Percentiles rank a stretch among this genome's conserved stretches.
These are phyloP conservation scores for Megamerina dolium DNA, from an alignment of 2,888 invertebrate species.

Conservation along the genomic window DNA sequence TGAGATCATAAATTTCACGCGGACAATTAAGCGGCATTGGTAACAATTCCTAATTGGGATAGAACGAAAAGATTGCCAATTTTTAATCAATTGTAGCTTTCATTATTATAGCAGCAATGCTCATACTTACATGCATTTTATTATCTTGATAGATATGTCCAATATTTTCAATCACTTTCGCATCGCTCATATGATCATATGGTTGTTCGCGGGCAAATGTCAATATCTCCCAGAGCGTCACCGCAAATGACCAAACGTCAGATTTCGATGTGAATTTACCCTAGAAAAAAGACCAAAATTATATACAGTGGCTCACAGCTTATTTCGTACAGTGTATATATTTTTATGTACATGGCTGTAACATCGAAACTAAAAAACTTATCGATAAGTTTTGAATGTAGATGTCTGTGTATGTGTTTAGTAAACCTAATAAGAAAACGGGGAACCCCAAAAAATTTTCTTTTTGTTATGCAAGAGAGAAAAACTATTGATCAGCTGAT, in stretches of 20 bases:
- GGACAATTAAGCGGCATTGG: slow-evolving; percentile 72
- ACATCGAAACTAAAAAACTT: too few species aligned
- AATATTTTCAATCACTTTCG: slow-evolving; percentile 76
- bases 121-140: slow-evolving; percentile 62
- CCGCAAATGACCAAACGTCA: slow-evolving; percentile 85
- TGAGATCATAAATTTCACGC: slow-evolving; percentile 78
- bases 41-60: slow-evolving; percentile 52
- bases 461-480: too few species aligned
- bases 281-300: slow-evolving; percentile 49
- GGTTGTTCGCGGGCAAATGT: slow-evolving; percentile 79
- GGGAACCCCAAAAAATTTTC: too few species aligned
- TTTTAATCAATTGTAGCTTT: too few species aligned
- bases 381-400: too few species aligned
- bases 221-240: slow-evolving; percentile 81
- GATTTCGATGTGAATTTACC: slow-evolving; percentile 76
- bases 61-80: slow-evolving; percentile 3
- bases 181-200: slow-evolving; percentile 71
- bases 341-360: too few species aligned
- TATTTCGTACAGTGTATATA: too few species aligned
- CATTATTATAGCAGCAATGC: too few species aligned
- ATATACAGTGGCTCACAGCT: slow-evolving; percentile 14
- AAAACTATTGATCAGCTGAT: too few species aligned
- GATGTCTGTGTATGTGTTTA: too few species aligned
- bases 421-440: too few species aligned
- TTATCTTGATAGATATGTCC: slow-evolving; percentile 71